These are phyloP conservation scores for Gambelia wislizenii DNA, from an alignment of 2,797 vertebrate genomes.

Conservation along the genomic window DNA sequence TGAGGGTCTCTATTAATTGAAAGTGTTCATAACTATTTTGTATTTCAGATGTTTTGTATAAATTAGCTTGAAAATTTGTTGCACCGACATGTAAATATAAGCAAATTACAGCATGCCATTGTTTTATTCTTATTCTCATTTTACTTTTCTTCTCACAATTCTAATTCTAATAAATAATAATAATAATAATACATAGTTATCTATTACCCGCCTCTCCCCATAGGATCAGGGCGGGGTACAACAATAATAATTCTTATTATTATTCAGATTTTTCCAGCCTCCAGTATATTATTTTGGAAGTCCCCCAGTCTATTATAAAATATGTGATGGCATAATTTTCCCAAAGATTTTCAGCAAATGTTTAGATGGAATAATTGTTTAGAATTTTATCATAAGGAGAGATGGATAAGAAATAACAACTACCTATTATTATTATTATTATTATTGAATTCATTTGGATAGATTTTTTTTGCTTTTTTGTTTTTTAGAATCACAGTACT, in stretches of 20 bases:
- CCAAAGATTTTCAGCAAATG: constrained; percentile 74
- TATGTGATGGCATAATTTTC: constrained; percentile 67
- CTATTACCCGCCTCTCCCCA: too few relatives aligned
- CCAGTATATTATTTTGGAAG: constrained; percentile 55
- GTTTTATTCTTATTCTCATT: constrained; percentile 47
- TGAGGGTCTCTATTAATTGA: constrained; percentile 68
- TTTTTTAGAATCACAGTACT: constrained; percentile 59
- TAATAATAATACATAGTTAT: too few relatives aligned
- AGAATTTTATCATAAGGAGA: constrained; percentile 43
- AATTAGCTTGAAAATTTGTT: background rate
- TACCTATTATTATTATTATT: too few relatives aligned
- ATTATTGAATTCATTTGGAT: constrained; percentile 69
- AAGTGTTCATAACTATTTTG: constrained; percentile 69
- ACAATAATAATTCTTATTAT: too few relatives aligned
- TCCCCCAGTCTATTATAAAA: constrained; percentile 67
- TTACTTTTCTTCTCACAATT: too few relatives aligned
- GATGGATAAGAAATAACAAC: too few relatives aligned
- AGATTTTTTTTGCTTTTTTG: constrained; percentile 62
- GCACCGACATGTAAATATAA: too few relatives aligned
- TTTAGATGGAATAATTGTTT: constrained; percentile 74
- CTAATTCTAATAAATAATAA: too few relatives aligned
- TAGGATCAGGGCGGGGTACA: too few relatives aligned
- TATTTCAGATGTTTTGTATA: constrained; percentile 61
- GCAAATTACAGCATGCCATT: constrained; percentile 37
- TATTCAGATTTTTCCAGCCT: constrained; percentile 69